Evolutionary conservation across 2,113 vertebrate species (phyloP).

Genomic region (Trinectes maculatus): DNA sequence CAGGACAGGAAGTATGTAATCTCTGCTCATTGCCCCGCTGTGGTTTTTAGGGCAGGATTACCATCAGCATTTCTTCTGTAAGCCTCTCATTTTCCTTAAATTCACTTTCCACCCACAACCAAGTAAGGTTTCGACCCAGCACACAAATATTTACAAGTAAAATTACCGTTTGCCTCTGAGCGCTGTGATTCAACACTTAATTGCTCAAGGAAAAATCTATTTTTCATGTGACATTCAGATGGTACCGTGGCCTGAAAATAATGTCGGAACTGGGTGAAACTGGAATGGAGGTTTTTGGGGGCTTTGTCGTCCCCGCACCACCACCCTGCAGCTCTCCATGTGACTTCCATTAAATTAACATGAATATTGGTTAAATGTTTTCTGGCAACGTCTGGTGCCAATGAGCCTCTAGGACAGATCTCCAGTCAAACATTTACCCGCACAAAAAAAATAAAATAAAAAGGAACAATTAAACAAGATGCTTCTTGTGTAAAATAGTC

Average conservation of each 20-base stretch:
- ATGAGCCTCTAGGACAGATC: neutral
- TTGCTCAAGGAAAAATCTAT: constrained; percentile 54
- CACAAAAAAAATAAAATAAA: neutral
- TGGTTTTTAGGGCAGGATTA: neutral
- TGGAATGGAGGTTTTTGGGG: constrained; percentile 37
- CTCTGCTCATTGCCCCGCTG: neutral
- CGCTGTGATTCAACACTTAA: constrained; percentile 36
- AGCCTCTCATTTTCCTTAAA: neutral
- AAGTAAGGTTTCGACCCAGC: neutral
- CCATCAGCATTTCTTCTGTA: neutral
- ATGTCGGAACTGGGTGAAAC: constrained; percentile 35
- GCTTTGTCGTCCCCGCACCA: neutral
- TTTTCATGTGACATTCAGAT: constrained; percentile 71
- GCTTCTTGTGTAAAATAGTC: neutral
- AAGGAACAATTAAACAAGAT: neutral
- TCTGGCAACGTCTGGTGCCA: neutral
- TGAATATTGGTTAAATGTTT: constrained; percentile 3
- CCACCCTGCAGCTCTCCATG: constrained; percentile 11
- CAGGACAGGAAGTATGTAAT: neutral
- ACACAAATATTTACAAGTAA: constrained; percentile 45
- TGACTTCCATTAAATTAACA: constrained; percentile 19
- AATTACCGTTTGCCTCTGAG: constrained; percentile 5
- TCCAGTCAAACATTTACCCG: neutral
- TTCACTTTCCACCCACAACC: neutral
- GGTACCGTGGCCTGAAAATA: constrained; percentile 44